Evolutionary conservation across 2,113 vertebrate genomes (phyloP).

Genomic region (Paraplagusia blochii): DNA sequence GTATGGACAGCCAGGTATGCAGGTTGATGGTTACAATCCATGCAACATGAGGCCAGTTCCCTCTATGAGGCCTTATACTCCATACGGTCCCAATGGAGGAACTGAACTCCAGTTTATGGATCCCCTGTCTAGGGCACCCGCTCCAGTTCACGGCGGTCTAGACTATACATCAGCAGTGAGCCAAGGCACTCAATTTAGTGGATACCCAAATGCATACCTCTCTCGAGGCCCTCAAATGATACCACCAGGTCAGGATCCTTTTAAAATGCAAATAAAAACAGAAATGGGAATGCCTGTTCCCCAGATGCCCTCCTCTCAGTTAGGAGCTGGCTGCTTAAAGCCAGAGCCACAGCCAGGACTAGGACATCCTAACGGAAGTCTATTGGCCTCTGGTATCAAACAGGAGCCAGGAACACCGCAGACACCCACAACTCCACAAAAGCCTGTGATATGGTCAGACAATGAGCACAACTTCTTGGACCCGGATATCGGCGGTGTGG

Average conservation of each 20-base stretch:
- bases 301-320: slow-evolving; percentile 75
- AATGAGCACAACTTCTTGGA: slow-evolving; percentile 96
- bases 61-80: slow-evolving; percentile 73
- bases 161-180: slow-evolving; percentile 77
- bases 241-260: slow-evolving; percentile 72
- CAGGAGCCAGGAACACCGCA: slow-evolving; percentile 57
- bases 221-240: slow-evolving; percentile 73
- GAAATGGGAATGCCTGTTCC: slow-evolving; percentile 75
- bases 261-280: slow-evolving; percentile 82
- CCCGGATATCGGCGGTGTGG: slow-evolving; percentile 92
- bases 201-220: slow-evolving; percentile 76
- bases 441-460: slow-evolving; percentile 94
- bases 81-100: slow-evolving; percentile 74
- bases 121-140: slow-evolving; percentile 72
- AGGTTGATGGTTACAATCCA: slow-evolving; percentile 82
- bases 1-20: slow-evolving; percentile 82
- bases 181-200: slow-evolving; percentile 79
- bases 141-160: slow-evolving; percentile 60
- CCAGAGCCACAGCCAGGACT: slow-evolving; percentile 67
- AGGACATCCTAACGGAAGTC: slow-evolving; percentile 66
- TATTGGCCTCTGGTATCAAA: slow-evolving; percentile 63
- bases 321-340: slow-evolving; percentile 74
- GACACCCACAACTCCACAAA: slow-evolving; percentile 62
- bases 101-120: slow-evolving; percentile 80
- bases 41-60: slow-evolving; percentile 78